Evolutionary conservation across 2,888 invertebrate genomes (phyloP).

Genomic region (Cecidostiba fungosa): DNA sequence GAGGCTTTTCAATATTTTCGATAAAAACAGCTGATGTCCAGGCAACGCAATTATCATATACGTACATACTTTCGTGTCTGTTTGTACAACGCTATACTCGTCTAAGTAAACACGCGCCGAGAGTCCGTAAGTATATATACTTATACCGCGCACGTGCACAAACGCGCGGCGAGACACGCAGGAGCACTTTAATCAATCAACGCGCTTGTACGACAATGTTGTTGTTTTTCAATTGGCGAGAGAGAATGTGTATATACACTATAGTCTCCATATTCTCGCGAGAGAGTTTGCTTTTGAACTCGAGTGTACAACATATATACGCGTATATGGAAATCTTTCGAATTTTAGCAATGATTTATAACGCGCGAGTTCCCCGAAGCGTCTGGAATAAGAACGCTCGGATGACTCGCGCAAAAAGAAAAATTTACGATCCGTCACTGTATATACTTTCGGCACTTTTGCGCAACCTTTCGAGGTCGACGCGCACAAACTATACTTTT

Average conservation of each 20-base stretch:
- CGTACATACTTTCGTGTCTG: too few relatives aligned
- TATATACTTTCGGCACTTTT: neutral
- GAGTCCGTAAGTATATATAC: too few relatives aligned
- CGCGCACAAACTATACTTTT: too few relatives aligned
- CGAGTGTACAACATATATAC: neutral
- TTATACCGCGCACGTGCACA: neutral
- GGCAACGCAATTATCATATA: too few relatives aligned
- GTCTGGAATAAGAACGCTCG: neutral
- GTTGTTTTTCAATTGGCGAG: neutral
- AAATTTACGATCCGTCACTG: neutral
- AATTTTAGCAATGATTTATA: neutral
- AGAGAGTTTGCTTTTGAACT: neutral
- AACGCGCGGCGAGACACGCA: neutral
- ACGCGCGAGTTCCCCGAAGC: neutral
- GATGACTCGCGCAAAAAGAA: neutral
- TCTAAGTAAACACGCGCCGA: neutral
- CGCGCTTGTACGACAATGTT: neutral
- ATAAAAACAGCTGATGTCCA: too few relatives aligned
- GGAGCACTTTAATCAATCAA: constrained; percentile 5
- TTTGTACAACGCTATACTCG: neutral
- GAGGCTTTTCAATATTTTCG: too few relatives aligned
- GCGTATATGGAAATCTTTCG: neutral
- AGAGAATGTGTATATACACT: too few relatives aligned
- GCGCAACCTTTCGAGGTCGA: neutral
- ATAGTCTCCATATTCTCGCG: too few relatives aligned